Evolutionary conservation across 2,113 vertebrate genomes (phyloP).

Genomic region (Nicator chloris): DNA sequence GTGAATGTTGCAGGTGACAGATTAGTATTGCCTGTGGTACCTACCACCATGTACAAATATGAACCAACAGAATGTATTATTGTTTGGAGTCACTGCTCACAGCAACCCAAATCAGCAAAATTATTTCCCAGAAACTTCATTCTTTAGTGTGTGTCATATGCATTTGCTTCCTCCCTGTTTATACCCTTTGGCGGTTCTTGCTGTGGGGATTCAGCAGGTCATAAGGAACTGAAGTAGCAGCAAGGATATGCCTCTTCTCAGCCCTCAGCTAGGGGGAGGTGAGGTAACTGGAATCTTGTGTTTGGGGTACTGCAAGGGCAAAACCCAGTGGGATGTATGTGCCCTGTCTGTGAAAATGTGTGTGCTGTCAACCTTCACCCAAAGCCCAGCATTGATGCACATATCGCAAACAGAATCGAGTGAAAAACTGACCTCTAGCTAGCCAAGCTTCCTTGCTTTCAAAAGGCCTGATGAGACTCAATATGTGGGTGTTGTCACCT

Average conservation of each 20-base stretch:
- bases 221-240: not conserved
- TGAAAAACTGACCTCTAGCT: not conserved
- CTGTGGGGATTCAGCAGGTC: not conserved
- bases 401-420: not conserved
- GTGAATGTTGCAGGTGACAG: not conserved
- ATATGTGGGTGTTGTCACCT: not conserved
- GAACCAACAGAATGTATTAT: not conserved
- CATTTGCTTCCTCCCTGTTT: not conserved
- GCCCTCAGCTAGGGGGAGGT: not conserved
- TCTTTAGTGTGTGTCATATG: not conserved
- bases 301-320: not conserved
- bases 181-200: not conserved
- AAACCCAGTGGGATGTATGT: not conserved
- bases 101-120: not conserved
- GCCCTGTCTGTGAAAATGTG: accelerated
- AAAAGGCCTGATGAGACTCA: not conserved
- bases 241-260: not conserved
- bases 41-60: not conserved
- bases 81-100: not conserved
- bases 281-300: not conserved
- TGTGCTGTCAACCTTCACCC: not conserved
- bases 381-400: accelerated
- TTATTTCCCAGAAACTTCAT: not conserved
- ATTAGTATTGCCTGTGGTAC: not conserved
- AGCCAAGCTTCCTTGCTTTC: not conserved